Percentiles rank a stretch among this genome's conserved stretches.
phyloP scores from a whole-genome alignment of 2,888 invertebrate species.

The Ophion slaviceki region DNA sequence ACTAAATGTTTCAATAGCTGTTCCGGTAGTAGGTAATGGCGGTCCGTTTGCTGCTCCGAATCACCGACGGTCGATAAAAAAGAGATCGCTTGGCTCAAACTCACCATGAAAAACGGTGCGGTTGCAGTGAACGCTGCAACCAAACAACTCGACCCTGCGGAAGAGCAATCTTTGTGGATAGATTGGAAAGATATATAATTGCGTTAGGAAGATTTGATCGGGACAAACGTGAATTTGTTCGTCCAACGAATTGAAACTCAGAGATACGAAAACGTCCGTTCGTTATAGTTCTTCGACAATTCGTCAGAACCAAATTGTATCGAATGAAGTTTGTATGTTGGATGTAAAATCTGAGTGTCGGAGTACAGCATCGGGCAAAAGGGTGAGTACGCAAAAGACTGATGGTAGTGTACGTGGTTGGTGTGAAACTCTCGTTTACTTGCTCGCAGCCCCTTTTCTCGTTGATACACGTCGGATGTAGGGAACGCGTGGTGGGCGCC shows the following conservation, averaged over 20 bases:
- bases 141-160: neutral
- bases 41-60: slow-evolving; percentile 22
- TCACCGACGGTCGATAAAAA: slow-evolving; percentile 11
- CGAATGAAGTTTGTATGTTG: neutral
- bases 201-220: too few relatives aligned
- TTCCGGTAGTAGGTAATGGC: slow-evolving; percentile 41
- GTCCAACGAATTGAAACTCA: too few relatives aligned
- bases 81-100: neutral
- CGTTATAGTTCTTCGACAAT: neutral
- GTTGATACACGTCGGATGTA: slow-evolving; percentile 66
- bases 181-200: too few relatives aligned
- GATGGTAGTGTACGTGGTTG: slow-evolving; percentile 23
- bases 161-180: too few relatives aligned
- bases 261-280: too few relatives aligned
- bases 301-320: neutral
- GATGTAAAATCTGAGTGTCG: neutral
- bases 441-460: slow-evolving; percentile 53
- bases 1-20: slow-evolving; percentile 65
- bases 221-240: too few relatives aligned
- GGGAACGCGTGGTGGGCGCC: slow-evolving; percentile 52
- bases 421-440: slow-evolving; percentile 62
- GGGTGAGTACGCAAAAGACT: slow-evolving; percentile 6
- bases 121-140: too few relatives aligned
- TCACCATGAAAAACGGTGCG: neutral
- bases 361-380: neutral